Evolutionary conservation across 2,113 vertebrate species (phyloP).

Genomic region (Nannospalax galili): DNA sequence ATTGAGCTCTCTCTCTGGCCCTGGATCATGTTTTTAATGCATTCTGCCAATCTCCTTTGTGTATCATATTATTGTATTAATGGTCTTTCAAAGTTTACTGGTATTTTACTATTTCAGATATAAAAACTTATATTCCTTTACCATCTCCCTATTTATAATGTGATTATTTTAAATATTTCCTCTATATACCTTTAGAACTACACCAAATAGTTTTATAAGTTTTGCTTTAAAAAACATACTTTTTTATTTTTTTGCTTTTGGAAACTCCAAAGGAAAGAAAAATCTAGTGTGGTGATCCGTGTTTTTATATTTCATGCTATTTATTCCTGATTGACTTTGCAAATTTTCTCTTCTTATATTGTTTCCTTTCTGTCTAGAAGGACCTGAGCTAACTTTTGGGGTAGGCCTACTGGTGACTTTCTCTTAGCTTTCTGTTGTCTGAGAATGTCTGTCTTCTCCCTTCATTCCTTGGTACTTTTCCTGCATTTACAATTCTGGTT

Average conservation of each 20-base stretch:
- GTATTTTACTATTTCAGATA: background rate
- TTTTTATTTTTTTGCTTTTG: background rate
- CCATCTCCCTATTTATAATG: background rate
- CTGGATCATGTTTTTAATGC: background rate
- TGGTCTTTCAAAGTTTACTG: background rate
- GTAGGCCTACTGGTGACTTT: background rate
- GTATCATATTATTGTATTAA: too few species aligned
- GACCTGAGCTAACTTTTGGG: background rate
- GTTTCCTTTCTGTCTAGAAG: background rate
- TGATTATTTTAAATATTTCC: background rate
- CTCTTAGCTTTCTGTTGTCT: background rate
- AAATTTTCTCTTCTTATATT: background rate
- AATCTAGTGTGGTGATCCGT: background rate
- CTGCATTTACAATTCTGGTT: background rate
- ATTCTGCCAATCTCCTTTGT: background rate
- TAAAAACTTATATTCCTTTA: background rate
- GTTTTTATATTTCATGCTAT: background rate
- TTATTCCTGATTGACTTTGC: background rate
- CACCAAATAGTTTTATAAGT: background rate
- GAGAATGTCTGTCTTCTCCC: background rate
- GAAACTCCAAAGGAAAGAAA: background rate
- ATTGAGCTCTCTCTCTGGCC: background rate
- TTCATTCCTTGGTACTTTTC: background rate
- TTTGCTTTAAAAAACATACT: background rate
- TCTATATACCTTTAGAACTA: background rate